Evolutionary conservation across 2,797 vertebrate species (phyloP), one percentile per base, ranked within the genome.

Genomic region (Toxotes lorentzi): DNA sequence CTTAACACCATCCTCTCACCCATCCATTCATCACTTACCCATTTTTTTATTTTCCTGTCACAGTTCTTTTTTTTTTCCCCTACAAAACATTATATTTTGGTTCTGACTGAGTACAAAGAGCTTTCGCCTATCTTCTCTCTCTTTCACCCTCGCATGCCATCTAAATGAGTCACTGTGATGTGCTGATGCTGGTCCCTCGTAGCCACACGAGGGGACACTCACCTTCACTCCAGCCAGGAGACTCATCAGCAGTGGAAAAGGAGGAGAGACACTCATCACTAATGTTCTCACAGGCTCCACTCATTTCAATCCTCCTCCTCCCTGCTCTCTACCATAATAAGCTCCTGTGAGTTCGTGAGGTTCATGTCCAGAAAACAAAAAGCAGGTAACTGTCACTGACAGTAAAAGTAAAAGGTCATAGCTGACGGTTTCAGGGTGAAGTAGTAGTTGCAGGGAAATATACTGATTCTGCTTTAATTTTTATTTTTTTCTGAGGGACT

Each of bases 171-270:
- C 58, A 51, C 11, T 1, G 11, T 10, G 41, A 64, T 58, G 65
- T 50, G 51, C 35, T 35, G 65, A 75, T 58, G 24, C 43, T 38
- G 24, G 58, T 64, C 47, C 45, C 21, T 71, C 23, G 1, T 17
- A 45, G 14, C 45, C 23, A 54, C 43, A 35, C 45, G 51, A 24
- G 43, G 50, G 58, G 70, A 73, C 80, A 59, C 70, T 48, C 8
- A 67, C 23, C 62, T 30, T 66, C 75, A 50, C 56, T 32, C 17
- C 61, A 56, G 38, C 58, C 27, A 16, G 27, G 27, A 30, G 66
- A 64, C 59, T 78, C 32, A 76, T 73, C 68, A 43, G 60, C 48
- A 76, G 50, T 48, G 70, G 73, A 45, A 45, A 2, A 61, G 53
- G 59, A 66, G 56, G 56, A 50, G 34, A 71, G 62, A 69, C 61